phyloP scores from a whole-genome alignment of 1,140 invertebrate species.

The Drusus annulatus region DNA sequence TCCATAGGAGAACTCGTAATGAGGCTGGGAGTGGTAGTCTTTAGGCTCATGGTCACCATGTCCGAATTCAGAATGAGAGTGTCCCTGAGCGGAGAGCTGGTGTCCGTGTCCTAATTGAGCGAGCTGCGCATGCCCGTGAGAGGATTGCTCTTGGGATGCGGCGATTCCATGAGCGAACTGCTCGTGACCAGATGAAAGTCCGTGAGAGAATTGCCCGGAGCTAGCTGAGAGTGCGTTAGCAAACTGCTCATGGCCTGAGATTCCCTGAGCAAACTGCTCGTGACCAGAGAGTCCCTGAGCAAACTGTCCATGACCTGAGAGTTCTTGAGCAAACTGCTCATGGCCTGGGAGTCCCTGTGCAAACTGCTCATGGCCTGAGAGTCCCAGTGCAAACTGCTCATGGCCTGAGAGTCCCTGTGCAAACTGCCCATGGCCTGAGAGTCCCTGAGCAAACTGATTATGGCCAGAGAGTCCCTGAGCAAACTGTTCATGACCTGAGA shows the following conservation, averaged over 20 bases:
- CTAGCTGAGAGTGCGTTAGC: too few relatives aligned
- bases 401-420: not conserved
- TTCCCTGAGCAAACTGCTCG: too few relatives aligned
- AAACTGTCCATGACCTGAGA: too few relatives aligned
- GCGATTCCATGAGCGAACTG: not conserved
- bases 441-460: too few relatives aligned
- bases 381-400: not conserved
- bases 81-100: not conserved
- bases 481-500: too few relatives aligned
- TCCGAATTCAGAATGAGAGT: slow-evolving; percentile 45
- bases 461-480: too few relatives aligned
- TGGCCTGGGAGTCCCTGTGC: not conserved
- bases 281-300: too few relatives aligned
- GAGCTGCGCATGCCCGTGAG: not conserved
- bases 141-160: not conserved
- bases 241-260: too few relatives aligned
- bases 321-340: not conserved
- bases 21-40: slow-evolving; percentile 57
- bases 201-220: too few relatives aligned
- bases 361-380: not conserved
- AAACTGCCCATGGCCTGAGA: not conserved
- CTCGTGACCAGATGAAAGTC: too few relatives aligned
- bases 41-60: slow-evolving; percentile 52
- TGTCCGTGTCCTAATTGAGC: not conserved
- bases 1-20: slow-evolving; percentile 60